Evolutionary conservation across 2,113 vertebrate genomes (phyloP).

Genomic region (Phasianus colchicus): DNA sequence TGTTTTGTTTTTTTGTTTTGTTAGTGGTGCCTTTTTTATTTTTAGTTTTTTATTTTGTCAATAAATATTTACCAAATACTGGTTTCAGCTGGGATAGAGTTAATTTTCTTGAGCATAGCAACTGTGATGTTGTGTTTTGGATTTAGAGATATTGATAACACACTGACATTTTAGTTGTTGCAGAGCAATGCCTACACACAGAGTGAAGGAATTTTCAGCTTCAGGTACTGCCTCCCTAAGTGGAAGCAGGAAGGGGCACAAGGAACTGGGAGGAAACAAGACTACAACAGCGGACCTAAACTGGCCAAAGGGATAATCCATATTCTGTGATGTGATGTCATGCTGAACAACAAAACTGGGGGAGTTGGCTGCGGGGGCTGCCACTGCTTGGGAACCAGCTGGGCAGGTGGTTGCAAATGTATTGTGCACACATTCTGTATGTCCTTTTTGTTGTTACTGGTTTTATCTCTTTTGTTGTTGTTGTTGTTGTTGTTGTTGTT

Average conservation of each 20-base stretch:
- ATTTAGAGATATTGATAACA: neutral
- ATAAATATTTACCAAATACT: neutral
- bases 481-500: too few relatives aligned
- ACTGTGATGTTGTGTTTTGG: neutral
- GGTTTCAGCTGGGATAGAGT: neutral
- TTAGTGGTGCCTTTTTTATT: neutral
- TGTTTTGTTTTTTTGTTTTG: too few relatives aligned
- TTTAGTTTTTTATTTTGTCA: neutral
- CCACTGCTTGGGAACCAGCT: neutral
- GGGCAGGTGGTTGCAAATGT: neutral
- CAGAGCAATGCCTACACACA: neutral
- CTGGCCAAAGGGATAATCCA: neutral
- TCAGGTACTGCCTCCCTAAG: neutral
- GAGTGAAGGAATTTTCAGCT: neutral
- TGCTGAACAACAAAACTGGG: neutral
- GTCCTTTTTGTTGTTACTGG: neutral
- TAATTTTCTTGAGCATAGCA: neutral
- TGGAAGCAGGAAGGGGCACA: neutral
- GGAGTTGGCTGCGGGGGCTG: neutral
- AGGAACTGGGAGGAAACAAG: neutral
- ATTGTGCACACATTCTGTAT: neutral
- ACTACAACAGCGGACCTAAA: neutral
- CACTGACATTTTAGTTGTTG: neutral
- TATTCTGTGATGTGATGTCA: neutral
- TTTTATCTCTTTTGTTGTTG: neutral